These are phyloP conservation scores for Chromobotia macracanthus DNA, from an alignment of 2,797 vertebrate species.

Conservation along the genomic window DNA sequence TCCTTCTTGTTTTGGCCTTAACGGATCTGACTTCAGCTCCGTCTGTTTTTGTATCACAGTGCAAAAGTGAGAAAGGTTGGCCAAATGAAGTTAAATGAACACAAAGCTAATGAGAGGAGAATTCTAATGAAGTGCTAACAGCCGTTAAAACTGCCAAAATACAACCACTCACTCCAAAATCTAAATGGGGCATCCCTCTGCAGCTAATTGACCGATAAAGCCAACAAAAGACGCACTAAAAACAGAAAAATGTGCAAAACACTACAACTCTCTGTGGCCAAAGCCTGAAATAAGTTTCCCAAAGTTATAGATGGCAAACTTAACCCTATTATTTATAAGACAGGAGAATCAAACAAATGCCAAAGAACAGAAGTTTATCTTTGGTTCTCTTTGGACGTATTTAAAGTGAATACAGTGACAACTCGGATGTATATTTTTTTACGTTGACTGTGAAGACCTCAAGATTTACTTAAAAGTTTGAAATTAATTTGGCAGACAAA, in stretches of 20 bases:
- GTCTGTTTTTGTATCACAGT: constrained; percentile 33
- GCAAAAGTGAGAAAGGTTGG: constrained; percentile 48
- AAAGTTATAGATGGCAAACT: background rate
- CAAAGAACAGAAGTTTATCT: background rate
- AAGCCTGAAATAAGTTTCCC: constrained; percentile 1
- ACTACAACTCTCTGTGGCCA: constrained; percentile 19
- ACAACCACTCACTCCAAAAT: constrained; percentile 36
- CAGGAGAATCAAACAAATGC: background rate
- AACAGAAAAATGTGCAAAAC: constrained; percentile 32
- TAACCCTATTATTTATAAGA: background rate
- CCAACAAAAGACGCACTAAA: constrained; percentile 50
- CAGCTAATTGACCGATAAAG: constrained; percentile 60
- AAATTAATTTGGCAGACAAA: background rate
- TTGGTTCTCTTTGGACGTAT: background rate
- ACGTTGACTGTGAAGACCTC: too few relatives aligned
- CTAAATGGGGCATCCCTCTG: constrained; percentile 47
- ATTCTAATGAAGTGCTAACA: constrained; percentile 56
- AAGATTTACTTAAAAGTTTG: background rate
- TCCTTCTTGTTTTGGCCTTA: constrained; percentile 17
- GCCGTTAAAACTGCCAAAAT: constrained; percentile 52
- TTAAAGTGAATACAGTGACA: background rate
- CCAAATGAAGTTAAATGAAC: constrained; percentile 59
- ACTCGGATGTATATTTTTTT: background rate
- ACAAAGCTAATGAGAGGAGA: constrained; percentile 61
- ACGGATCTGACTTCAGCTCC: constrained; percentile 34